A percentile compares a stretch with the other conserved stretches of the same genome.
These are phyloP conservation scores for Lepidurus apus DNA, from an alignment of 1,140 invertebrate genomes.

Conservation along the genomic window DNA sequence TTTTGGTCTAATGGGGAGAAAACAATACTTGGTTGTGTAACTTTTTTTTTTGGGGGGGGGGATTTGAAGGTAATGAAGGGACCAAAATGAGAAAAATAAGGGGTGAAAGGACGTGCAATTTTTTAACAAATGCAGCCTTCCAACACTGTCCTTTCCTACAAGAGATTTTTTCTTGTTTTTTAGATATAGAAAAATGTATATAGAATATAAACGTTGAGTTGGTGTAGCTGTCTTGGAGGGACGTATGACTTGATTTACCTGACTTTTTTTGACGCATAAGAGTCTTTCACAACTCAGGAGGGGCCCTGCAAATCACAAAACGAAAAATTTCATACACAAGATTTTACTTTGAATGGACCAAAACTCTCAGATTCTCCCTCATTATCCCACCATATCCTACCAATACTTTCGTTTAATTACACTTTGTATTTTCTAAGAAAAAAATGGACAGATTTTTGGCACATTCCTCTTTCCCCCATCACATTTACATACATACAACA, in stretches of 20 bases:
- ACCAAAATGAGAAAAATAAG: background rate
- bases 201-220: background rate
- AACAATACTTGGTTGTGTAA: background rate
- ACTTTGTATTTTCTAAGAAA: background rate
- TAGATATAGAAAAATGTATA: constrained; percentile 5
- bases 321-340: background rate
- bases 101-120: background rate
- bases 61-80: background rate
- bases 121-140: constrained; percentile 11
- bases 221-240: background rate
- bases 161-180: background rate
- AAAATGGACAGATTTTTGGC: background rate
- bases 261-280: constrained; percentile 10
- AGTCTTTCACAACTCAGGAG: constrained; percentile 21
- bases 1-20: background rate
- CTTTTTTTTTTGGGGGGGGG: background rate
- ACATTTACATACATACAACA: background rate
- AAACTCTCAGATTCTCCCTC: background rate
- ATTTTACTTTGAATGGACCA: too few relatives aligned
- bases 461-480: background rate
- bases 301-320: background rate
- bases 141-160: constrained; percentile 15
- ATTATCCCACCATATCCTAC: constrained; percentile 19
- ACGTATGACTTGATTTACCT: constrained; percentile 5
- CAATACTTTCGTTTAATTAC: background rate